Evolutionary conservation across 2,113 vertebrate species (phyloP).

Genomic region (Zosterops pallidus): DNA sequence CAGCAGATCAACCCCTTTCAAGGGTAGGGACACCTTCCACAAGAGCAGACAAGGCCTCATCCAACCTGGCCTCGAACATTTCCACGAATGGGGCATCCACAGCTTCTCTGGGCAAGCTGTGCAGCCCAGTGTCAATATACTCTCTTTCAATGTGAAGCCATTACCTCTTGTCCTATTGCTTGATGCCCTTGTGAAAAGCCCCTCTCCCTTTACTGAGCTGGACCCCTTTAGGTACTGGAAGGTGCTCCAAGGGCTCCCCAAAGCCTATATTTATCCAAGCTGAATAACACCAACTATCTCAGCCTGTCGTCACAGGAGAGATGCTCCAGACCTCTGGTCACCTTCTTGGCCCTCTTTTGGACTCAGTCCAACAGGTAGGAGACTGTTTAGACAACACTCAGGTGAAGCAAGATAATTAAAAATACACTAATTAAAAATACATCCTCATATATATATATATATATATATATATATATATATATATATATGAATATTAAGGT

Average conservation of each 20-base stretch:
- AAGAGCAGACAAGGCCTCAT: not conserved
- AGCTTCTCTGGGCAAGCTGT: not conserved
- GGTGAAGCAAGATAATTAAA: not conserved
- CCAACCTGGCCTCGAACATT: not conserved
- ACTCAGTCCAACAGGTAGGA: not conserved
- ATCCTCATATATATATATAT: not conserved
- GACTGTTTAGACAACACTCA: not conserved
- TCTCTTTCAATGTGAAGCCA: not conserved
- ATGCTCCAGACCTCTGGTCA: not conserved
- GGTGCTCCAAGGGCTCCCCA: not conserved
- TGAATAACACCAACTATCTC: not conserved
- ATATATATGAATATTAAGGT: not conserved
- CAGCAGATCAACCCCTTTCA: not conserved
- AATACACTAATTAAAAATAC: not conserved
- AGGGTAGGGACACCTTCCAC: not conserved
- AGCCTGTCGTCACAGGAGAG: not conserved
- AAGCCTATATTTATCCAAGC: not conserved
- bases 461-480: not conserved
- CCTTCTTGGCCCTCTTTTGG: not conserved
- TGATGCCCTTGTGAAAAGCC: not conserved
- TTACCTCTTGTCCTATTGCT: not conserved
- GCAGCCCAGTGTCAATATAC: not conserved
- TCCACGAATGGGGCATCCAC: not conserved
- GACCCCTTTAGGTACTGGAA: not conserved
- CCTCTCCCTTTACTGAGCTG: not conserved